Conservation (phyloP, 2,888 invertebrate species). For the Phaonia tiefii region DNA sequence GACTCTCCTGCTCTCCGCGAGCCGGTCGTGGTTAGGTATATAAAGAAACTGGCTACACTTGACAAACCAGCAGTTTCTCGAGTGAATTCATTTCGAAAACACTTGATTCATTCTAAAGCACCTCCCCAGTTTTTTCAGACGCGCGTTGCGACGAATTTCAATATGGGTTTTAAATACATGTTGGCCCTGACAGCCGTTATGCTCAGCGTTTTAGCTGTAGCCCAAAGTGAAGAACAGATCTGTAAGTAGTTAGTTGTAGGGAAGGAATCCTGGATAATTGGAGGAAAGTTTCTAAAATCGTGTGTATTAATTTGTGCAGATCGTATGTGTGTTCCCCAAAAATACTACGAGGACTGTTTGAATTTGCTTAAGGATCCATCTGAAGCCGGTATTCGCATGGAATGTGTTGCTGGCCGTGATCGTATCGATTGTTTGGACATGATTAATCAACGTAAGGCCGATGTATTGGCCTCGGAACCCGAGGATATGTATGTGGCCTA, state of each 20-base stretch:
- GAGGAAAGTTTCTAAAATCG: too few relatives aligned
- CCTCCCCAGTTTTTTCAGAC: too few relatives aligned
- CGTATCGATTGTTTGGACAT: slow-evolving; percentile 86
- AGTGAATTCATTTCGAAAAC: slow-evolving; percentile 45
- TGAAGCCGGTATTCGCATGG: slow-evolving; percentile 82
- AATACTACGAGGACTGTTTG: slow-evolving; percentile 84
- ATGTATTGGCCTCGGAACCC: slow-evolving; percentile 91
- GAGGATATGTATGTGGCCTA: slow-evolving; percentile 93
- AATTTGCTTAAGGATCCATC: slow-evolving; percentile 81
- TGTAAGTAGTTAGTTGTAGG: slow-evolving; percentile 61
- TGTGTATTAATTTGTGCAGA: slow-evolving; percentile 80
- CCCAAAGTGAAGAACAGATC: slow-evolving; percentile 67
- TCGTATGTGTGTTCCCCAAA: slow-evolving; percentile 88
- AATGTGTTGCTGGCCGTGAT: slow-evolving; percentile 88
- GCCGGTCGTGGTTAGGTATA: slow-evolving; percentile 53
- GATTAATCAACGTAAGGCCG: slow-evolving; percentile 89
- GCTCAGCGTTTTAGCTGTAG: slow-evolving; percentile 60
- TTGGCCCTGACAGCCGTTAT: slow-evolving; percentile 60
- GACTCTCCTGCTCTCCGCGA: too few relatives aligned
- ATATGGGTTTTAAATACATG: slow-evolving; percentile 41
- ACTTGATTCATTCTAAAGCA: background rate
- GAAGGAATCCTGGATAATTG: background rate
- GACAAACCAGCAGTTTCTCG: slow-evolving; percentile 59
- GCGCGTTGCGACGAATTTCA: too few relatives aligned
- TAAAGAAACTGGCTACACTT: slow-evolving; percentile 66